Evolutionary conservation across 2,888 invertebrate genomes (phyloP).

Genomic region (Meliscaeva auricollis): DNA sequence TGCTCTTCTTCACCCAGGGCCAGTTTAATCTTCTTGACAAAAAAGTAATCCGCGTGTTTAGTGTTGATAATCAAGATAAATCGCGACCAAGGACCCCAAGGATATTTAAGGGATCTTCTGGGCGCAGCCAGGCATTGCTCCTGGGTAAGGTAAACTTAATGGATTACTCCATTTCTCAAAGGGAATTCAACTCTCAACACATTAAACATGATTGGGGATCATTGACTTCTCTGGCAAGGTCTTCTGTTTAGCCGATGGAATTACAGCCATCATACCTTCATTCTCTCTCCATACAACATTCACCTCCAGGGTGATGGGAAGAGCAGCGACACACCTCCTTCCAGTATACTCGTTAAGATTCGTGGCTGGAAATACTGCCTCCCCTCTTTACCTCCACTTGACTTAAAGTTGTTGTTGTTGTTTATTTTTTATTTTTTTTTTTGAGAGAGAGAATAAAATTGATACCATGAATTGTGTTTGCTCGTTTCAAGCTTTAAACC

Average conservation of each 20-base stretch:
- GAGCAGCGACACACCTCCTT: constrained; percentile 60
- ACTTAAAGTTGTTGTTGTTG: background rate
- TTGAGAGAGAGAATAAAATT: background rate
- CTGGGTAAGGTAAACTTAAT: constrained; percentile 67
- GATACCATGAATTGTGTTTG: constrained; percentile 14
- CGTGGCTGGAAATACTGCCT: constrained; percentile 29
- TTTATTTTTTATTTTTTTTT: background rate
- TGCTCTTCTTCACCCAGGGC: background rate
- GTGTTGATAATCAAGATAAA: constrained; percentile 75
- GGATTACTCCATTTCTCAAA: constrained; percentile 64
- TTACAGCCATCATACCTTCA: too few species aligned
- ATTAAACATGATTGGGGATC: constrained; percentile 73
- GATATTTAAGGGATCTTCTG: constrained; percentile 61
- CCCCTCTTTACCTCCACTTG: background rate
- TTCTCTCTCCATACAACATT: background rate
- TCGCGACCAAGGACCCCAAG: constrained; percentile 68
- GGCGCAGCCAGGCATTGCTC: constrained; percentile 27
- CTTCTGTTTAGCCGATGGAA: constrained; percentile 53
- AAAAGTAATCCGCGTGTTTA: constrained; percentile 73
- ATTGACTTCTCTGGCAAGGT: constrained; percentile 71
- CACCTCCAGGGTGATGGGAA: constrained; percentile 1
- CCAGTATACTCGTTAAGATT: constrained; percentile 53
- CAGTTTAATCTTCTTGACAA: constrained; percentile 61
- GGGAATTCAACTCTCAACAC: constrained; percentile 64
- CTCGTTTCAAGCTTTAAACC: constrained; percentile 19